phyloP scores from a whole-genome alignment of 2,888 invertebrate genomes.

The Chrysotoxum bicinctum region DNA sequence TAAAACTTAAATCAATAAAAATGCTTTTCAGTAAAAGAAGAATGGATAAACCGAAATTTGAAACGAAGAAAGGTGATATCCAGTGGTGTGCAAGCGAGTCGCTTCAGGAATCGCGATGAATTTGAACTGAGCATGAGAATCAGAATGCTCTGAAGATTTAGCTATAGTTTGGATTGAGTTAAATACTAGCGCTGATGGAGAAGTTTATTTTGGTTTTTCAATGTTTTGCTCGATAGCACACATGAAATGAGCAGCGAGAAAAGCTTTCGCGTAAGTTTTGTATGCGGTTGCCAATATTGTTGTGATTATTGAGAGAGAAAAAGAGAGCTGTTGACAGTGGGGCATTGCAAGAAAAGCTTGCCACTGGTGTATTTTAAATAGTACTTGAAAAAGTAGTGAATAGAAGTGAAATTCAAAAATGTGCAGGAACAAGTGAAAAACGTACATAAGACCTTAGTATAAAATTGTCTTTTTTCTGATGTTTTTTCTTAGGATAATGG shows the following conservation, averaged over 20 bases:
- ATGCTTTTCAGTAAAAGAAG: conserved; percentile 20
- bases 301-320: neutral
- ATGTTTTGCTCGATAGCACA: conserved; percentile 13
- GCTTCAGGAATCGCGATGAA: conserved; percentile 59
- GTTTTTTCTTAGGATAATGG: too few relatives aligned
- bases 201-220: conserved; percentile 63
- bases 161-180: neutral
- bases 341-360: neutral
- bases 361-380: neutral
- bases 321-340: neutral
- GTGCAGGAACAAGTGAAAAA: neutral
- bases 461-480: too few relatives aligned
- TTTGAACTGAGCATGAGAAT: conserved; percentile 62
- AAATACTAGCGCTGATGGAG: neutral
- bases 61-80: conserved; percentile 33
- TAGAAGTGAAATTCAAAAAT: neutral
- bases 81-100: conserved; percentile 5
- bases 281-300: neutral
- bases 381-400: neutral
- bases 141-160: conserved; percentile 43
- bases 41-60: conserved; percentile 46
- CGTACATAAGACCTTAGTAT: too few relatives aligned
- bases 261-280: conserved; percentile 33
- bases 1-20: conserved; percentile 60
- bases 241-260: conserved; percentile 19